Evolutionary conservation across 2,113 vertebrate species (phyloP), one percentile per base, ranked within the genome.

Genomic region (Lathamus discolor): DNA sequence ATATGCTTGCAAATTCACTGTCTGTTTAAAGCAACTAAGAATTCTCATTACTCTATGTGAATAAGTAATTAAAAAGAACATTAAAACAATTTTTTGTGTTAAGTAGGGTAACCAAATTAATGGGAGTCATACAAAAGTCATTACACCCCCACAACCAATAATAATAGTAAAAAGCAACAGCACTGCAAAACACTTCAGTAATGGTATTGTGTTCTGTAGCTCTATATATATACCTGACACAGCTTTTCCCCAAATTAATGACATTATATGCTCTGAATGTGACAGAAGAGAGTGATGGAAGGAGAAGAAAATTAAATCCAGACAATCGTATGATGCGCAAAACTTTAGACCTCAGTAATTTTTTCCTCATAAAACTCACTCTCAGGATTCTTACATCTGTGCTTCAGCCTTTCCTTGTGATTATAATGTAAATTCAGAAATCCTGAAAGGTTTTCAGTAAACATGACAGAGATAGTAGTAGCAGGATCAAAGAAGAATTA

Each of bases 161-260:
- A 73, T 57, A 81, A 75, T 4, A 95, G 44, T 44, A 78, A 93
- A 91, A 91, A 86, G 28, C 54, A 83, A 93, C 43, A 90, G 59
- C 85, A 64, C 39, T 77, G 59, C 46, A 91, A 85, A 90, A 88
- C 31, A 86, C 52, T 83, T 51, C 31, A 73, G 41, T 77, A 57
- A 83, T 51, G 31, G 33, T 61, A 63, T 57, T 67, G 87, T 74
- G 29, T 78, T 91, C 68, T 90, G 39, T 46, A 90, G 43, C 24
- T 92, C 48, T 68, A 8, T 49, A 27, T 48, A 41, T 41, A 84
- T 11, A 88, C 52, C 69, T 86, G 69, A 92, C 51, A 68, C 24
- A 88, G 52, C 24, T 95, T 86, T 83, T 82, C 77, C 17, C 69
- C n/a, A 92, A 86, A 94, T 64, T 86, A 93, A 77, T 88, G 68